phyloP scores from a whole-genome alignment of 2,888 invertebrate genomes.

The Junonia oenone region DNA sequence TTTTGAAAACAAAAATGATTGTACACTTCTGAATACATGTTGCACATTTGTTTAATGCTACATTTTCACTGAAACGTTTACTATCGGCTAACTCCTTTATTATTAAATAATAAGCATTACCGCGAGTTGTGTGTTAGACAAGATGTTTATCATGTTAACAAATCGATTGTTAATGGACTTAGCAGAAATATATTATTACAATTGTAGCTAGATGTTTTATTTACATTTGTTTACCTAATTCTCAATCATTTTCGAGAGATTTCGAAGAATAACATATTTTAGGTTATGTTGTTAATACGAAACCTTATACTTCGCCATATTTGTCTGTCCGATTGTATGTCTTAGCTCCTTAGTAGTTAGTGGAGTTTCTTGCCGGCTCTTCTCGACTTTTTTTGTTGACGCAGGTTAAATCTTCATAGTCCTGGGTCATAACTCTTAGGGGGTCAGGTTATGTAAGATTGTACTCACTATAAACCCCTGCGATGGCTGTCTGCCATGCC shows the following conservation, averaged over 20 bases:
- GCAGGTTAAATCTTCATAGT: too few species aligned
- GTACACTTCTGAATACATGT: not conserved
- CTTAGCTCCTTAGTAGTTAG: too few species aligned
- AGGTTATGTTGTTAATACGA: too few species aligned
- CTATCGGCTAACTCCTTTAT: not conserved
- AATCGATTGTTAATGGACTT: slow-evolving; percentile 53
- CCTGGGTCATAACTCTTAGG: too few species aligned
- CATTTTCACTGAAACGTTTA: not conserved
- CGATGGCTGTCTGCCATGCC: too few species aligned
- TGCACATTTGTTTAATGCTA: not conserved
- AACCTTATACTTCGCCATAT: too few species aligned
- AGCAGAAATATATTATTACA: slow-evolving; percentile 40
- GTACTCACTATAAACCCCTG: too few species aligned
- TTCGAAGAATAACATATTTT: too few species aligned
- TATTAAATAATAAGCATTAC: slow-evolving; percentile 24
- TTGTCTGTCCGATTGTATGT: too few species aligned
- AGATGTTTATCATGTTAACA: slow-evolving; percentile 50
- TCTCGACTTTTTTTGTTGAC: too few species aligned
- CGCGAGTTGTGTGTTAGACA: slow-evolving; percentile 39
- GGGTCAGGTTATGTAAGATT: too few species aligned
- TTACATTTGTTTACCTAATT: not conserved
- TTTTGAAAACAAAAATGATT: not conserved
- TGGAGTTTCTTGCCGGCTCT: too few species aligned
- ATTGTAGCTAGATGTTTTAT: slow-evolving; percentile 15
- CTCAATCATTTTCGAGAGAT: not conserved